Evolutionary conservation across 2,888 invertebrate genomes (phyloP).

Genomic region (Tyria jacobaeae): DNA sequence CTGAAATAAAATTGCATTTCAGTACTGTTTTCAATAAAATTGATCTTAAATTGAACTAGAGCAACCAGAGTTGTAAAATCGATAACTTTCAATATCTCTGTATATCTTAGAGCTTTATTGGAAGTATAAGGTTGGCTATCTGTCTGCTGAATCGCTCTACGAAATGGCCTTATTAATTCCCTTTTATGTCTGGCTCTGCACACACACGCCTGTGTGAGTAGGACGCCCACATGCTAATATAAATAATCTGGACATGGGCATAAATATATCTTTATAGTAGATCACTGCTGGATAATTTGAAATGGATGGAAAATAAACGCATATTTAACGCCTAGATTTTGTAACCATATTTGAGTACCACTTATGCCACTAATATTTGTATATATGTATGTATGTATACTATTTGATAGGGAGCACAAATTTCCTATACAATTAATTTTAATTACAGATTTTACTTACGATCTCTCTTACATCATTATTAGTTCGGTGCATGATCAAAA

Average conservation of each 20-base stretch:
- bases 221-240: background rate
- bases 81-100: conserved; percentile 81
- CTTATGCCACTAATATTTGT: too few species aligned
- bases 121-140: conserved; percentile 63
- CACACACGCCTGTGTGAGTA: conserved; percentile 68
- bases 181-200: conserved; percentile 76
- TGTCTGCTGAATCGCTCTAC: conserved; percentile 74
- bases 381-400: too few species aligned
- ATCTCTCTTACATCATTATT: too few species aligned
- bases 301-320: too few species aligned
- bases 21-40: conserved; percentile 56
- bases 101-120: conserved; percentile 69
- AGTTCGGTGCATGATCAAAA: too few species aligned
- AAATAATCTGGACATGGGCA: background rate
- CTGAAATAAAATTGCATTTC: conserved; percentile 44
- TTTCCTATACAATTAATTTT: too few species aligned
- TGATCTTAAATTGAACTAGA: conserved; percentile 56
- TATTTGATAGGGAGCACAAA: too few species aligned
- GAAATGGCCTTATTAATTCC: conserved; percentile 84
- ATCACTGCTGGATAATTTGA: too few species aligned
- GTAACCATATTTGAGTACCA: too few species aligned
- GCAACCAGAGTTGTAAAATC: conserved; percentile 71
- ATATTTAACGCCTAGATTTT: too few species aligned
- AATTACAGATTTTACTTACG: too few species aligned
- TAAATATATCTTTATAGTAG: too few species aligned